Evolutionary conservation across 2,113 vertebrate species (phyloP).

Genomic region (Oreochromis niloticus): DNA sequence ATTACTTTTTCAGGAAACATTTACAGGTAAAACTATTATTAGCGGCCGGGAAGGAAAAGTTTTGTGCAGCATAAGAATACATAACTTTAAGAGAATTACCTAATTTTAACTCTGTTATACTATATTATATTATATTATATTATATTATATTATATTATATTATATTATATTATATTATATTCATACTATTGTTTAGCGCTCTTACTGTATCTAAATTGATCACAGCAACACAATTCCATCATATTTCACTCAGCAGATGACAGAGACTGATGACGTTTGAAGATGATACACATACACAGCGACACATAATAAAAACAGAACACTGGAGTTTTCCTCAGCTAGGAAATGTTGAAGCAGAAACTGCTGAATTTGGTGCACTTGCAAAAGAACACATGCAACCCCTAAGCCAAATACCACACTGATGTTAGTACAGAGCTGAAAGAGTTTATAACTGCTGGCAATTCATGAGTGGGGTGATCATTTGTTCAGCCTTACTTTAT

Average conservation of each 20-base stretch:
- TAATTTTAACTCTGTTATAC: background rate
- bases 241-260: background rate
- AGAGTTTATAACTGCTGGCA: background rate
- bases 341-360: background rate
- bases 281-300: background rate
- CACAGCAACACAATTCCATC: background rate
- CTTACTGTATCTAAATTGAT: slow-evolving; percentile 1
- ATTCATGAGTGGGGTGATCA: background rate
- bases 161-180: background rate
- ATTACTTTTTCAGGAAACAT: background rate
- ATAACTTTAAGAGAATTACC: background rate
- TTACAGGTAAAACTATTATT: background rate
- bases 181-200: background rate
- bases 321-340: background rate
- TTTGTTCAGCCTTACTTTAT: background rate
- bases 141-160: background rate
- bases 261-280: background rate
- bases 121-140: background rate
- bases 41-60: background rate
- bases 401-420: background rate
- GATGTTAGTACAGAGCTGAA: background rate
- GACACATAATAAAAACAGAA: background rate
- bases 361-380: background rate
- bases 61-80: background rate
- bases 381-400: background rate